Evolutionary conservation across 2,113 vertebrate genomes (phyloP), one percentile per base, ranked within the genome.

Genomic region (Salminus brasiliensis): DNA sequence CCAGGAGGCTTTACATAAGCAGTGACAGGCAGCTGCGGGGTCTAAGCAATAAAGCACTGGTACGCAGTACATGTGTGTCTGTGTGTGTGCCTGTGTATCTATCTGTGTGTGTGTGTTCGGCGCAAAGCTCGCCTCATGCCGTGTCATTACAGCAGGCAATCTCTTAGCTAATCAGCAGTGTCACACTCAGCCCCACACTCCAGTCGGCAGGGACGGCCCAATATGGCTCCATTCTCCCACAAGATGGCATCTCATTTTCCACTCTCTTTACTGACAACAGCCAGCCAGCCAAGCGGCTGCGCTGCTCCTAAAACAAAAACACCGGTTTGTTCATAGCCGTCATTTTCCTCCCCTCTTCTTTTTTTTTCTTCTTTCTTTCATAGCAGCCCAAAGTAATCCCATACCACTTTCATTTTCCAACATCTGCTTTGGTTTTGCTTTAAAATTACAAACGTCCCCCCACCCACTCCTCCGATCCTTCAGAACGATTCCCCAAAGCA

Each of bases 391-490:
- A 1, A 81, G 72, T 71, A 90, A 88, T 86, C 76, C 74, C 84
- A 16, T 45, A 13, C 57, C 63, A 70, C 82, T 73, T 76, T 85
- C 25, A 43, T 81, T 85, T 89, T 65, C 82, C 76, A 81, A 87
- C 89, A 93, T 90, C 85, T 91, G 90, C 43, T 90, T 90, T 85
- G 81, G 81, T 81, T 90, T 92, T 85, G 71, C 47, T 82, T 83
- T 81, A 84, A 78, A 90, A 89, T 89, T 88, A 85, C 84, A 88
- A 81, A 79, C 72, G 32, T 52, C 53, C 13, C 62, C 70, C 30
- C 18, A 41, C 29, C 7, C 72, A 88, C 81, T 78, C 82, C 87
- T 87, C 78, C 78, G 82, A 85, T 85, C 82, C 87, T 85, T 84
- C 84, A 82, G 85, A 59, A 81, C 81, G 80, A 78, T 72, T 85